A percentile compares a stretch with the other conserved stretches of the same genome.
These are phyloP conservation scores for Rhaphigaster nebulosa DNA, from an alignment of 2,888 invertebrate species.

Conservation along the genomic window DNA sequence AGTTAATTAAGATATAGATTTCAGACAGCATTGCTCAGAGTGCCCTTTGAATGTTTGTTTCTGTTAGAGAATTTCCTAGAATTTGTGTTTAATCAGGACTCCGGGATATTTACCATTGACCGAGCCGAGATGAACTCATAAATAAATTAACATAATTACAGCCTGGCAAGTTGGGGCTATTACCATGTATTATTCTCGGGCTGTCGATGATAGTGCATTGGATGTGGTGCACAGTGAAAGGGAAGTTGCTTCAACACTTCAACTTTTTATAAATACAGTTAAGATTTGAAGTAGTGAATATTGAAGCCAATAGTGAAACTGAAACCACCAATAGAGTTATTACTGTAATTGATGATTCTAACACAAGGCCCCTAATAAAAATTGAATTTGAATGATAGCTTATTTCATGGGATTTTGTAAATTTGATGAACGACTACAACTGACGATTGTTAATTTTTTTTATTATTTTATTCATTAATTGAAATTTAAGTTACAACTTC, in stretches of 20 bases:
- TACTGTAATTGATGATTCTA: no score
- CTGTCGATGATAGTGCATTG: background rate
- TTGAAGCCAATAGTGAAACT: no score
- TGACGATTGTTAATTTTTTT: no score
- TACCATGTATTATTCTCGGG: background rate
- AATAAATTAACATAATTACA: constrained; percentile 11
- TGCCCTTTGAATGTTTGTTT: background rate
- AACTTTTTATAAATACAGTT: no score
- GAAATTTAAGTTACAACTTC: no score
- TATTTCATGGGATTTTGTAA: no score
- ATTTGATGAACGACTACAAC: no score
- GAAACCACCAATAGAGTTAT: no score
- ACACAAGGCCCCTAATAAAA: no score
- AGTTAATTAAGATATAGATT: background rate
- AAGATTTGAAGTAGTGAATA: no score
- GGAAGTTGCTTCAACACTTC: background rate
- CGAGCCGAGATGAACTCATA: constrained; percentile 10
- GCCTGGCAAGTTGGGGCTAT: background rate
- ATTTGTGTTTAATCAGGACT: constrained; percentile 1
- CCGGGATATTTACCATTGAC: constrained; percentile 2
- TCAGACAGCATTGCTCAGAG: background rate
- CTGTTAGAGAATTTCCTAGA: background rate
- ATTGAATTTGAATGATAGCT: no score
- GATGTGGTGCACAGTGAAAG: background rate
- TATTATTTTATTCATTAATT: no score